Percentiles rank a stretch among this genome's conserved stretches.
These are phyloP conservation scores for Caenorhabditis inopinata DNA, from an alignment of 1,140 invertebrate species.

Conservation along the genomic window DNA sequence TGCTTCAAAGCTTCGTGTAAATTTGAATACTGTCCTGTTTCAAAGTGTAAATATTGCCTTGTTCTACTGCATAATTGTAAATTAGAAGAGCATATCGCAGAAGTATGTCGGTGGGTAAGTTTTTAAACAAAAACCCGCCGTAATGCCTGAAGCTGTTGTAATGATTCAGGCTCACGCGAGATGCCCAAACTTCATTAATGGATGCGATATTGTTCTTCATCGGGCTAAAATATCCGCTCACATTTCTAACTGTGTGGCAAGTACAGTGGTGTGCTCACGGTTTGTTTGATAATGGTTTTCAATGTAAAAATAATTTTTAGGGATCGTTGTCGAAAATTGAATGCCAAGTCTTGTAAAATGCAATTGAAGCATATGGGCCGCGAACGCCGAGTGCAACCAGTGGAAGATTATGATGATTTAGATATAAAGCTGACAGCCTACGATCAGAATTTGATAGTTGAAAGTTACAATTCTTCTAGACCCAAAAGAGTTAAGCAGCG, in stretches of 20 bases:
- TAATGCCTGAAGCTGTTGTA: background rate
- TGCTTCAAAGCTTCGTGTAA: background rate
- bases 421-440: background rate
- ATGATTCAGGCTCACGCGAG: background rate
- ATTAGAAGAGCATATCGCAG: background rate
- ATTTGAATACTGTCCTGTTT: background rate
- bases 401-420: background rate
- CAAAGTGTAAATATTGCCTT: background rate
- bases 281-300: background rate
- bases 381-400: no score
- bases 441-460: background rate
- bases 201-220: background rate
- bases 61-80: background rate
- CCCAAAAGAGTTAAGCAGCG: background rate
- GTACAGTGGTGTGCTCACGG: background rate
- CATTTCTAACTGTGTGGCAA: background rate
- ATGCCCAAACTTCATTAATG: background rate
- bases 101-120: background rate
- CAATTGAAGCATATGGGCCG: background rate
- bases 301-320: background rate
- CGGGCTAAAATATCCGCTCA: background rate
- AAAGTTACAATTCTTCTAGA: background rate
- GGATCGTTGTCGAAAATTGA: background rate
- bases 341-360: background rate
- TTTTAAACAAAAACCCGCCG: no score